These are phyloP conservation scores for Metallyticus violacea DNA, from an alignment of 2,888 invertebrate species.

Conservation along the genomic window DNA sequence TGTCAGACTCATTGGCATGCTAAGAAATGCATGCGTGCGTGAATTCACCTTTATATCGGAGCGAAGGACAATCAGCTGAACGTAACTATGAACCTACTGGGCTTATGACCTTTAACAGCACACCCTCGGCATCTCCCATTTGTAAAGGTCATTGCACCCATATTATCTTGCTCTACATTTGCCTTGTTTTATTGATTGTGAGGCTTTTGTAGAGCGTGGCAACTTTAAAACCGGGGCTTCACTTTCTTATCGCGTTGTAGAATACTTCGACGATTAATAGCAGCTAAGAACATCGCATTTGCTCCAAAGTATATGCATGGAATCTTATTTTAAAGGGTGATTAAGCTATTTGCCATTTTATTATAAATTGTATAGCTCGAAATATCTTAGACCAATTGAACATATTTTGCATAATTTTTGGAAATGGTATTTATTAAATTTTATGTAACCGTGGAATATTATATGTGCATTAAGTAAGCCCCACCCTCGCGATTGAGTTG, in stretches of 20 bases:
- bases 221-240: not conserved
- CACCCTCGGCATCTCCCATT: not conserved
- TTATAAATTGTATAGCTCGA: too few relatives aligned
- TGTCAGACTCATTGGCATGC: not conserved
- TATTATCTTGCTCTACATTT: not conserved
- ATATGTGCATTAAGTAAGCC: too few relatives aligned
- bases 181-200: not conserved
- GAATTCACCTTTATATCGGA: not conserved
- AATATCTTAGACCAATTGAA: too few relatives aligned
- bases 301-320: too few relatives aligned
- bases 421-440: too few relatives aligned
- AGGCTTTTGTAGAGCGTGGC: not conserved
- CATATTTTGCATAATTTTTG: too few relatives aligned
- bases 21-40: not conserved
- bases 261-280: not conserved
- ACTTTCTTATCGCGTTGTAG: not conserved
- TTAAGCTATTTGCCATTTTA: too few relatives aligned
- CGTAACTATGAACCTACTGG: not conserved
- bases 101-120: not conserved
- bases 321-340: too few relatives aligned
- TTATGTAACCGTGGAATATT: too few relatives aligned
- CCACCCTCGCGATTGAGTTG: too few relatives aligned
- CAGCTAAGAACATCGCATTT: too few relatives aligned
- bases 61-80: not conserved
- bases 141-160: not conserved